Conservation (phyloP, 2,888 invertebrate genomes). For the Drosophila atroscutellata region DNA sequence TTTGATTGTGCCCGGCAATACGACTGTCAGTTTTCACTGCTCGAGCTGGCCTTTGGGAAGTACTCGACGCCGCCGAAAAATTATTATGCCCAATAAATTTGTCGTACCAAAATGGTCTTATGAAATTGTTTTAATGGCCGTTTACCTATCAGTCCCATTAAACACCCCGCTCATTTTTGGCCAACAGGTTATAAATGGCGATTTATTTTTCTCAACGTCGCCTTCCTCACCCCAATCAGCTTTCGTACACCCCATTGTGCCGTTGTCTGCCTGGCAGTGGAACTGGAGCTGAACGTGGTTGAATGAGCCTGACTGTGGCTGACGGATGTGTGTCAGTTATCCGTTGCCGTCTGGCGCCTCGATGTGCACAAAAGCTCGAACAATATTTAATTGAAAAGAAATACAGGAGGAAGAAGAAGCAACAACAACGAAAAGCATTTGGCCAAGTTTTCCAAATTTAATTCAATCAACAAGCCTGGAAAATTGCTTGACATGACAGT, state of each 20-base stretch:
- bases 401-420: constrained; percentile 41
- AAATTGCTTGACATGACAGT: constrained; percentile 47
- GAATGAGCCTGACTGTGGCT: constrained; percentile 35
- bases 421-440: constrained; percentile 48
- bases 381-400: constrained; percentile 76
- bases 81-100: constrained; percentile 76
- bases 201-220: constrained; percentile 63
- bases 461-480: constrained; percentile 67
- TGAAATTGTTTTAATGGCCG: constrained; percentile 56
- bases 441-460: constrained; percentile 62
- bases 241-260: constrained; percentile 16
- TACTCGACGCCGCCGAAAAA: constrained; percentile 80
- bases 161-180: constrained; percentile 55
- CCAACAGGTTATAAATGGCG: constrained; percentile 64
- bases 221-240: not conserved
- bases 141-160: constrained; percentile 15
- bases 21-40: constrained; percentile 89
- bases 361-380: constrained; percentile 38
- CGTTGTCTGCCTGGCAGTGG: constrained; percentile 37
- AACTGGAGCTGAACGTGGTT: constrained; percentile 15
- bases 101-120: constrained; percentile 50
- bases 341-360: constrained; percentile 37
- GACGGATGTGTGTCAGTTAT: constrained; percentile 60
- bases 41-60: constrained; percentile 90
- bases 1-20: constrained; percentile 86